Percentiles rank a stretch among this genome's conserved stretches.
Conservation (phyloP, 2,888 invertebrate genomes). For the Microplitis manilae region DNA sequence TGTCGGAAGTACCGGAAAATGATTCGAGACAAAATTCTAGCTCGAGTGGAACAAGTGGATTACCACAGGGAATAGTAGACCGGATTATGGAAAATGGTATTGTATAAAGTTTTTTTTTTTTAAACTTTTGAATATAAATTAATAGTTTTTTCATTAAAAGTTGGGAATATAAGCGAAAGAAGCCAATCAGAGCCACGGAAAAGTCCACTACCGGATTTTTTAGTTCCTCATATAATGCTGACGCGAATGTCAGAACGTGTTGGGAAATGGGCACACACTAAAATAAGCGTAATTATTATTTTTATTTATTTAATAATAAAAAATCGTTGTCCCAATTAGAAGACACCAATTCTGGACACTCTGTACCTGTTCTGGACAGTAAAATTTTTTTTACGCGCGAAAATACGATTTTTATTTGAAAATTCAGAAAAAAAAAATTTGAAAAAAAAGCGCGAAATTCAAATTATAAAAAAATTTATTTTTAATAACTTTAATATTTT, state of each 20-base stretch:
- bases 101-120: not conserved
- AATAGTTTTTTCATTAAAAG: not conserved
- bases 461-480: too few species aligned
- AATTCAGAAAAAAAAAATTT: too few species aligned
- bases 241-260: conserved; percentile 3
- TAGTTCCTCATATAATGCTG: not conserved
- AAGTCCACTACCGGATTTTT: not conserved
- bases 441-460: too few species aligned
- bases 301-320: conserved; percentile 7
- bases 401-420: too few species aligned
- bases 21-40: not conserved
- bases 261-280: conserved; percentile 10
- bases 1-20: not conserved
- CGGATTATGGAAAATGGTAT: not conserved
- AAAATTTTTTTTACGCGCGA: not conserved
- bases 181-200: not conserved
- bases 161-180: not conserved
- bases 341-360: too few species aligned
- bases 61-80: not conserved
- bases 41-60: not conserved
- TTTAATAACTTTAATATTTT: too few species aligned
- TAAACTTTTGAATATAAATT: not conserved
- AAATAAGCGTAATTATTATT: conserved; percentile 26
- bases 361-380: not conserved
- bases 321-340: too few species aligned